Base-by-base conservation (phyloP, 1,140 invertebrate species). In the Phocides pigmalion region DNA sequence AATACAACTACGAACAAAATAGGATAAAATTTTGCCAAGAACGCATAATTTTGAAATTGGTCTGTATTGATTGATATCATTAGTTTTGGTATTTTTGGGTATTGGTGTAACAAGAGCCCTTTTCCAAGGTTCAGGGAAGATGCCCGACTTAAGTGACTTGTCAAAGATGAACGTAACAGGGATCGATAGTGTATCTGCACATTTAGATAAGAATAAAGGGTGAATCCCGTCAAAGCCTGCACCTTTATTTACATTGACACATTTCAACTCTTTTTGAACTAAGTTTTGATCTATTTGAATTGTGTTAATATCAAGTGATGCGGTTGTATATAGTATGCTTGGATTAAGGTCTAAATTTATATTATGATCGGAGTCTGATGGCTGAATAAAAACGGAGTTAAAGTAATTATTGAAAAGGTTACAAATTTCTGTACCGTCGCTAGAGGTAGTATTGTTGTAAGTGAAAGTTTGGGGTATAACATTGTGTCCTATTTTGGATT, bases 31-130 rank as follows among this genome's bases (percentile, higher is more conserved):
- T 63, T 79, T 82, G 0, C 68, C 69, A 6, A 84, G 63, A n/a
- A 68, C 6, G 25, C 56, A 69, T 8, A 78, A 19, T 14, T 76
- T 75, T 0, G 76, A 72, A 4, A 82, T 78, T 0, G 78, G 80
- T 39, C 82, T 63, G 42, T 78, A 82, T 19, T 67, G 9, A 11
- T 14, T 35, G 4, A 51, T 35, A 5, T 51, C 49, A 19, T 15
- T 35, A 0, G 8, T 37, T 11, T 67, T 64, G 11, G 22, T 11
- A 12, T 32, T 46, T 64, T 64, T 72, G 11, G 28, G 47, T 37
- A 72, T 68, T 2, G 69, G 69, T 2, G 69, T 72, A n/a, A 72
- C 53, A 0, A 65, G 6, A 1, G 64, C 49, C 11, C 50, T 28
- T 56, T 72, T 68, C 69, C 65, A 72, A 8, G 28, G 1, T 2